Base-by-base conservation (phyloP, 2,113 vertebrate genomes). In the Actenoides hombroni region DNA sequence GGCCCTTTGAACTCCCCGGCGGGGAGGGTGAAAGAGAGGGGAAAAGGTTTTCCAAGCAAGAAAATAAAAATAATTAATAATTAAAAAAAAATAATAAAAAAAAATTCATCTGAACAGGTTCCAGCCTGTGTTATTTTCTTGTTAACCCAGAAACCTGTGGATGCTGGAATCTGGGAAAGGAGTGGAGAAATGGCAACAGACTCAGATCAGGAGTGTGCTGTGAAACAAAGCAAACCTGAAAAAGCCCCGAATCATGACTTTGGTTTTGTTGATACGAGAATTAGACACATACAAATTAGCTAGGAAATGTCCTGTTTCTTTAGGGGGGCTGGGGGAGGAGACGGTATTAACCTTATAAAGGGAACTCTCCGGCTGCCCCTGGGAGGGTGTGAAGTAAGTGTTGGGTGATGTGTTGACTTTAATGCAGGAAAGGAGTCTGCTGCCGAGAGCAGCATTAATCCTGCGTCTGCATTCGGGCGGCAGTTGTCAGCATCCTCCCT, bases 351-450 rank as follows among this genome's bases (percentile, higher is more conserved):
- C 88, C 88, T 96, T 81, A 65, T 73, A 89, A 91, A 97, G 87
- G 86, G 95, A 97, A 84, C 73, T 91, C 85, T 95, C 49, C 0
- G 76, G 88, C 92, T 96, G 94, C 94, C 93, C 92, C 90, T 44
- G 97, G 96, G 95, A 96, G 88, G 78, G 94, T 91, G 92, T 96
- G 96, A 97, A 97, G 93, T 94, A 95, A 95, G 97, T 95, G 97
- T 68, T 83, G 85, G 90, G 70, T 96, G 96, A 97, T 96, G 95
- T 97, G 97, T 95, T 97, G 97, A 97, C 95, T 97, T 97, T 97
- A 96, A 97, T 97, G 94, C 94, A 97, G 95, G 94, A 96, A 95
- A 97, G 83, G 60, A 97, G 90, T 79, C 92, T 94, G 84, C 91
- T 93, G 90, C 88, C 4, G 86, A 94, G 84, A 90, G 93, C 67